Base-by-base conservation (phyloP, 1,140 invertebrate genomes). In the Heliconius hermathena region DNA sequence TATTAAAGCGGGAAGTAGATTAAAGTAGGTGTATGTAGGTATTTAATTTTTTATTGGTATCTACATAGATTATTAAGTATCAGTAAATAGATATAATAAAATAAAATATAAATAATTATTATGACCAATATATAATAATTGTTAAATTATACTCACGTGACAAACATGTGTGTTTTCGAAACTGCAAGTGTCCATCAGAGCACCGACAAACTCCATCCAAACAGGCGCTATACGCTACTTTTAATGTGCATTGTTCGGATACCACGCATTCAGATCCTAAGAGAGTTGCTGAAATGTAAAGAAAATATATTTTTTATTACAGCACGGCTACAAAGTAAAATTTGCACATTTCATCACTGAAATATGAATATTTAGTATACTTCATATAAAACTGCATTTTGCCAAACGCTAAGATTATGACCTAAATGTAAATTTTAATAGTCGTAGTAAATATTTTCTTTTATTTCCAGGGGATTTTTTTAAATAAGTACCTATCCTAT, bases 151-250 rank as follows among this genome's bases (percentile, higher is more conserved):
- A 97, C 97, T 98, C 96, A 98, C 98, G 97, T 90, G 96, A 96
- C 49, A 98, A 95, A 94, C 98, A 98, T 36, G 97, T 98, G 89
- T 98, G 98, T 89, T 97, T 96, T 84, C 97, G 96, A 93, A 98
- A 98, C 87, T 97, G 97, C 70, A 98, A 94, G 93, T 97, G 97
- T 76, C 97, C 97, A 84, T 97, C 96, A 71, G 97, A 96, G 91
- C 98, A 98, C 38, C 96, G 95, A 91, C 98, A 96, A 8, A 96
- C 94, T 13, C 96, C 96, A 70, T 96, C 96, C n/a, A 96, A 89
- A 87, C 97, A 98, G 73, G 95, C 95, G 84, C 97, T 97, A 87
- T 97, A 97, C 2, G 97, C 96, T 20, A 98, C 97, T 91, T 97
- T 97, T 85, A 97, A 89, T 0, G 96, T 96, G 87, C 97, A 98